A percentile compares a stretch with the other conserved stretches of the same genome.
Conservation (phyloP, 1,140 invertebrate genomes). For the Lordiphosa mommai region DNA sequence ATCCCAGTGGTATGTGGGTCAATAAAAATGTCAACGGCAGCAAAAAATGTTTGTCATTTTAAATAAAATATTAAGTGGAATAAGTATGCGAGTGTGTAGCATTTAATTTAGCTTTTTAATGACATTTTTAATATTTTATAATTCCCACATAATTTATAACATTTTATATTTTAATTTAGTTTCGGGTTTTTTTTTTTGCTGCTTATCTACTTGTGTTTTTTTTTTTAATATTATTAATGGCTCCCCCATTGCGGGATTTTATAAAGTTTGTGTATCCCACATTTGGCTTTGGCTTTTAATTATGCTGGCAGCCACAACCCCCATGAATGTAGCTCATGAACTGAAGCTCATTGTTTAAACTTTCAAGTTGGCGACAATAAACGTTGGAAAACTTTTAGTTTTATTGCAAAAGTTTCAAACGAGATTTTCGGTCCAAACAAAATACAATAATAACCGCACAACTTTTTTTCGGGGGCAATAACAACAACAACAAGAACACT, state of each 20-base stretch:
- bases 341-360: constrained; percentile 73
- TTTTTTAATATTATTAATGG: constrained; percentile 43
- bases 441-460: constrained; percentile 69
- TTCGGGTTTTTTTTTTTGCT: constrained; percentile 37
- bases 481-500: constrained; percentile 40
- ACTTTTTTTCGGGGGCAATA: constrained; percentile 33
- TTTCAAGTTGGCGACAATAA: constrained; percentile 77
- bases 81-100: neutral
- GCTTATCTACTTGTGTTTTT: neutral
- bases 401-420: constrained; percentile 73
- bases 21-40: constrained; percentile 69
- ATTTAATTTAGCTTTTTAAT: constrained; percentile 32
- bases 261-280: constrained; percentile 42
- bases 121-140: constrained; percentile 58
- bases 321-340: constrained; percentile 70
- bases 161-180: constrained; percentile 33
- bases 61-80: constrained; percentile 50
- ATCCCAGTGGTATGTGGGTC: constrained; percentile 33
- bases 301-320: constrained; percentile 42
- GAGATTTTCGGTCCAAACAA: constrained; percentile 66
- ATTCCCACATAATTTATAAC: constrained; percentile 47
- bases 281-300: constrained; percentile 59
- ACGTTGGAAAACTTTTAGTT: constrained; percentile 74
- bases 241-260: constrained; percentile 23
- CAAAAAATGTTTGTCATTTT: constrained; percentile 50